Conservation (phyloP, 2,113 vertebrate genomes). For the Microcebus jonahi region DNA sequence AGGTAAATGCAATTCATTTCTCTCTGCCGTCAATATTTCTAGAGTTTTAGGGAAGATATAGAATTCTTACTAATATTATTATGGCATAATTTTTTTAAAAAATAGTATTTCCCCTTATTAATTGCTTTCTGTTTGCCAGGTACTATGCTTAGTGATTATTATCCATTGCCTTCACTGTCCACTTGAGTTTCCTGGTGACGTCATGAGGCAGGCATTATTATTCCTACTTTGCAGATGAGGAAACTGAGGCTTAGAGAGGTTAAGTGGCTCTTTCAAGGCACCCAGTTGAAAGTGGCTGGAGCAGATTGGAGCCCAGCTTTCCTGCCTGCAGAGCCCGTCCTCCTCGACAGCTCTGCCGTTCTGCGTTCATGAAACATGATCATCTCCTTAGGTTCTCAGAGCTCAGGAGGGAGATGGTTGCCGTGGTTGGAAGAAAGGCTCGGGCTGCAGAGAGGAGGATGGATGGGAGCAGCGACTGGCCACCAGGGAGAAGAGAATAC, state of each 20-base stretch:
- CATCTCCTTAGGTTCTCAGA: constrained; percentile 15
- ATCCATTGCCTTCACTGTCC: background rate
- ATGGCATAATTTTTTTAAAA: background rate
- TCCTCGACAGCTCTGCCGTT: background rate
- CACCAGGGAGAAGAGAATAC: background rate
- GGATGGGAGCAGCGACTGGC: background rate
- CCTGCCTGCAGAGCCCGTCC: background rate
- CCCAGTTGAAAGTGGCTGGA: background rate
- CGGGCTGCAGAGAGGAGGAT: background rate
- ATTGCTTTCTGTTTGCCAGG: background rate
- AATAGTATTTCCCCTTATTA: background rate
- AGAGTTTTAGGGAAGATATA: background rate
- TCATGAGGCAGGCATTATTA: background rate
- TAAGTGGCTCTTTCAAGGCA: background rate
- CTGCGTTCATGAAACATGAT: background rate
- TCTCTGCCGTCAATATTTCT: background rate
- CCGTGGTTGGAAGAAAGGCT: background rate
- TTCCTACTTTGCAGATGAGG: background rate
- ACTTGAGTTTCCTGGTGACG: background rate
- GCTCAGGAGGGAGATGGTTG: background rate
- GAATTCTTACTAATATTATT: background rate
- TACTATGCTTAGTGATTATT: background rate
- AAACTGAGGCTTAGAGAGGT: background rate
- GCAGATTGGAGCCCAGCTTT: background rate
- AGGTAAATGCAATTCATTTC: background rate